Percentiles rank a stretch among this genome's conserved stretches.
Conservation (phyloP, 2,113 vertebrate species). For the Clarias magur region DNA sequence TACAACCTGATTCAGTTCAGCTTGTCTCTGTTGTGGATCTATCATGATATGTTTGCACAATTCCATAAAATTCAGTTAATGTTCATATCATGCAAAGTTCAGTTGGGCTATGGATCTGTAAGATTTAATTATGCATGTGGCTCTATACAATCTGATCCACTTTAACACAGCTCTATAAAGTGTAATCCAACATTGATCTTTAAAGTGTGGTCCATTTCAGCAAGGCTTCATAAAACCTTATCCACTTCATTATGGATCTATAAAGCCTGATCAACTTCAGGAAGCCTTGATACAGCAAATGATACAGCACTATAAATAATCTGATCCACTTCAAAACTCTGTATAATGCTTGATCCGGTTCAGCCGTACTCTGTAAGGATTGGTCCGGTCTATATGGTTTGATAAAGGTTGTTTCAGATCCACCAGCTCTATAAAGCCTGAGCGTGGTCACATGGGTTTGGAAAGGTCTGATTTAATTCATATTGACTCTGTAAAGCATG, state of each 20-base stretch:
- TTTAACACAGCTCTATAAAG: neutral
- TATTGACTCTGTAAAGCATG: neutral
- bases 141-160: neutral
- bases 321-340: neutral
- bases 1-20: neutral
- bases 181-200: no score
- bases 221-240: neutral
- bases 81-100: neutral
- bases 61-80: neutral
- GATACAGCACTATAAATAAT: neutral
- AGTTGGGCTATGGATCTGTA: neutral
- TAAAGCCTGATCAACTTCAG: neutral
- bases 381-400: no score
- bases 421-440: no score
- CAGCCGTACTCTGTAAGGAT: no score
- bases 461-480: neutral
- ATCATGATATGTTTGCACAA: neutral
- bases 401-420: no score
- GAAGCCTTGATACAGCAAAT: neutral
- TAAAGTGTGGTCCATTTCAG: neutral
- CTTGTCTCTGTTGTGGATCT: neutral
- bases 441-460: no score
- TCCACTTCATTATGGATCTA: neutral
- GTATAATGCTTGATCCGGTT: no score
- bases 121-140: neutral